Evolutionary conservation across 2,797 vertebrate species (phyloP).

Genomic region (Amblyraja radiata): DNA sequence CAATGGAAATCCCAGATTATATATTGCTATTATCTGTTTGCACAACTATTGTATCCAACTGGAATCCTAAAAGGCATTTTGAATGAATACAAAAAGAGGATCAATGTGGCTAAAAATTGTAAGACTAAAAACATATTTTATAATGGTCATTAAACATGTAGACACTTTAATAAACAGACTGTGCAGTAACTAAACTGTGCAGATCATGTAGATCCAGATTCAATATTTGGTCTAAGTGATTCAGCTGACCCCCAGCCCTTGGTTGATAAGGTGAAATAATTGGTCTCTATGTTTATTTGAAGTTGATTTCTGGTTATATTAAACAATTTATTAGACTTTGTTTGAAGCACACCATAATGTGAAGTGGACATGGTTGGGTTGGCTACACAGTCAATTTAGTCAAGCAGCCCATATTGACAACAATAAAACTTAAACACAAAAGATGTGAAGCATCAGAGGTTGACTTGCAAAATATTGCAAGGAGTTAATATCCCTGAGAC

Average conservation of each 20-base stretch:
- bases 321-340: neutral
- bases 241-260: neutral
- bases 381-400: neutral
- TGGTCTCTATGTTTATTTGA: neutral
- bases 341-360: neutral
- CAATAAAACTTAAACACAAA: neutral
- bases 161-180: neutral
- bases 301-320: neutral
- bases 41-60: neutral
- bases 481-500: neutral
- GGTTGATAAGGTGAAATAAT: neutral
- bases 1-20: neutral
- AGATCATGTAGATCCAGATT: neutral
- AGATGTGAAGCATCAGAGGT: neutral
- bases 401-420: neutral
- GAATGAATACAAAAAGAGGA: neutral
- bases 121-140: neutral
- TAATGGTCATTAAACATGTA: neutral
- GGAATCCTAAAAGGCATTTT: neutral
- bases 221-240: neutral
- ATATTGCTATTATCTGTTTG: neutral
- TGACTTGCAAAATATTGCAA: neutral
- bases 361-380: neutral
- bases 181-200: neutral
- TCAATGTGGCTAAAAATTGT: neutral